Conservation (phyloP, 2,113 vertebrate genomes). For the Pseudopodoces humilis region DNA sequence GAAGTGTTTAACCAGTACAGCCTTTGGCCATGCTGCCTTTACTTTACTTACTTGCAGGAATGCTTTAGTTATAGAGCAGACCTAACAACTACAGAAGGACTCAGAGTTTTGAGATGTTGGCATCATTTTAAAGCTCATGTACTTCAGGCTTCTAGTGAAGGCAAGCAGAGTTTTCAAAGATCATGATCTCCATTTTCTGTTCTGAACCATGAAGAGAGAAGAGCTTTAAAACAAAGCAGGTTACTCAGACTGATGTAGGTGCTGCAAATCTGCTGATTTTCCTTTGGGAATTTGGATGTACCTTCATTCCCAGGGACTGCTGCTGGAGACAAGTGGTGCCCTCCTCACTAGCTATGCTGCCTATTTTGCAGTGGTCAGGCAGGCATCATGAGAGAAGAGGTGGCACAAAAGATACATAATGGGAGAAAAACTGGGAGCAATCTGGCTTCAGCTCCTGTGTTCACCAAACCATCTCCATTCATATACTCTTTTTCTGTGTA, state of each 20-base stretch:
- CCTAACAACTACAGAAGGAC: neutral
- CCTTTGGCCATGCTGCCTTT: neutral
- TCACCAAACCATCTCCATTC: neutral
- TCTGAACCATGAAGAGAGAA: neutral
- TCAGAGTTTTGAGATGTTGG: neutral
- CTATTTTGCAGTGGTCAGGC: neutral
- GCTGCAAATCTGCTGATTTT: neutral
- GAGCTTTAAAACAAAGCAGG: neutral
- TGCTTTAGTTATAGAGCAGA: neutral
- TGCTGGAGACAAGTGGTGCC: neutral
- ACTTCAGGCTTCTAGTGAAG: neutral
- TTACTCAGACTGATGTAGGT: neutral
- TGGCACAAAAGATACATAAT: neutral
- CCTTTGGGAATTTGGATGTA: neutral
- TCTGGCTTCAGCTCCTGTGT: neutral
- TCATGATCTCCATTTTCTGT: neutral
- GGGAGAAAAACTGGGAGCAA: neutral
- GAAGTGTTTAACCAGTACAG: neutral
- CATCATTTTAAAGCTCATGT: neutral
- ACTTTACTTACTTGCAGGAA: neutral
- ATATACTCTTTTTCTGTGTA: neutral
- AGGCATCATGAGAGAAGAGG: neutral
- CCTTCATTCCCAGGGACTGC: neutral
- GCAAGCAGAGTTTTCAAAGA: neutral
- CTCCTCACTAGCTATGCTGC: neutral